phyloP scores from a whole-genome alignment of 2,888 invertebrate species.

The Oeneis ivallda region DNA sequence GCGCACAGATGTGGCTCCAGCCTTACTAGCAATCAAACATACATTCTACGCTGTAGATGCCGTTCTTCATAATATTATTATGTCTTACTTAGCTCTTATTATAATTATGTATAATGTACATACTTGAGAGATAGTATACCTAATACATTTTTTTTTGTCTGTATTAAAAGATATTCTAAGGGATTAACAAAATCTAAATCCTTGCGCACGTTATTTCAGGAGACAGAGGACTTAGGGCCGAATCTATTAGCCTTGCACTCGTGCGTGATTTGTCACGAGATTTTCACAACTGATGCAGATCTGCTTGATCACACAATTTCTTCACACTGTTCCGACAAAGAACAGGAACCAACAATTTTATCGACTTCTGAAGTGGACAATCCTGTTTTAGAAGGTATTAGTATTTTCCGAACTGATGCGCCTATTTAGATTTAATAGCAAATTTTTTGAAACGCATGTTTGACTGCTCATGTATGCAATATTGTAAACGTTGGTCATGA shows the following conservation, averaged over 20 bases:
- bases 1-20: too few relatives aligned
- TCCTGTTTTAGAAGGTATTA: slow-evolving; percentile 36
- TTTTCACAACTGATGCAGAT: slow-evolving; percentile 71
- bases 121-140: too few relatives aligned
- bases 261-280: slow-evolving; percentile 72
- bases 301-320: slow-evolving; percentile 71
- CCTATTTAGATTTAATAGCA: not conserved
- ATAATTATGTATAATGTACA: too few relatives aligned
- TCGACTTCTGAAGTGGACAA: slow-evolving; percentile 25
- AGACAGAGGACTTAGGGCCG: slow-evolving; percentile 53
- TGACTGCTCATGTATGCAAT: too few relatives aligned
- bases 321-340: slow-evolving; percentile 57
- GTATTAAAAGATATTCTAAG: too few relatives aligned
- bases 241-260: slow-evolving; percentile 68
- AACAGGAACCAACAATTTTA: slow-evolving; percentile 39
- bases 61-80: too few relatives aligned
- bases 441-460: not conserved
- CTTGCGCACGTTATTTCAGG: slow-evolving; percentile 47
- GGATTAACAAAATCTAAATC: too few relatives aligned
- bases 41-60: too few relatives aligned
- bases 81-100: too few relatives aligned
- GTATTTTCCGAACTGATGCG: not conserved
- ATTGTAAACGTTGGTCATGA: too few relatives aligned
- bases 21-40: too few relatives aligned
- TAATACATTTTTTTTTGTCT: too few relatives aligned